Evolutionary conservation across 1,140 invertebrate species (phyloP), one percentile per base, ranked within the genome.

Genomic region (Heliconius melpomene): DNA sequence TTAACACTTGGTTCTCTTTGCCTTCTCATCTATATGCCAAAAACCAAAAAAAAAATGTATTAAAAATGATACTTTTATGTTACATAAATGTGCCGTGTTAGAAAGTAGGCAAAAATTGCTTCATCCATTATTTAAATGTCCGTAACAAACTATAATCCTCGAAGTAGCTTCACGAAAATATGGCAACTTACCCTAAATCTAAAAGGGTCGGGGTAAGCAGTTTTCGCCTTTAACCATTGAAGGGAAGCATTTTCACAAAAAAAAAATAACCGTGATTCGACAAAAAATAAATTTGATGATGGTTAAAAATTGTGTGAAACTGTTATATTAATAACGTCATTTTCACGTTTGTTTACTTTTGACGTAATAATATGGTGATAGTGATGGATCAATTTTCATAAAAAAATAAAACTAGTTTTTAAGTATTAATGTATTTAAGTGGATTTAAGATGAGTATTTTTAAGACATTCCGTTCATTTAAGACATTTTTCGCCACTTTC

Each of bases 221-320:
- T 80, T 82, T 80, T 77, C 81, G 66, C 57, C 66, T 46, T 60
- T 52, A 72, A 36, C 75, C 78, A 71, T 74, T 75, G 77, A 50
- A 50, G 72, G 75, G 60, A 46, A 70, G 70, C 72, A 79, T 77
- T 79, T 82, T 77, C 70, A 66, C 60, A 70, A 79, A 73, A 46
- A 79, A 73, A 46, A 84, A 78, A 76, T 80, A 74, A 60, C 54
- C 38, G 75, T 84, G 80, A 84, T 36, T 50, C 78, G 76, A 81
- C 80, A 79, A 75, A 82, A 84, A 82, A 66, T 78, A 78, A 80
- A 77, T 80, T 82, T 82, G 80, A 82, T 84, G 66, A 82, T 79
- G 82, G 78, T 80, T 70, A 78, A 84, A 74, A 82, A 79, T 78
- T 80, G 76, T 78, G 75, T 73, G 75, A 54, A 77, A 79, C 13